These are phyloP conservation scores for Notiomystis cincta DNA, from an alignment of 2,113 vertebrate genomes.

Conservation along the genomic window DNA sequence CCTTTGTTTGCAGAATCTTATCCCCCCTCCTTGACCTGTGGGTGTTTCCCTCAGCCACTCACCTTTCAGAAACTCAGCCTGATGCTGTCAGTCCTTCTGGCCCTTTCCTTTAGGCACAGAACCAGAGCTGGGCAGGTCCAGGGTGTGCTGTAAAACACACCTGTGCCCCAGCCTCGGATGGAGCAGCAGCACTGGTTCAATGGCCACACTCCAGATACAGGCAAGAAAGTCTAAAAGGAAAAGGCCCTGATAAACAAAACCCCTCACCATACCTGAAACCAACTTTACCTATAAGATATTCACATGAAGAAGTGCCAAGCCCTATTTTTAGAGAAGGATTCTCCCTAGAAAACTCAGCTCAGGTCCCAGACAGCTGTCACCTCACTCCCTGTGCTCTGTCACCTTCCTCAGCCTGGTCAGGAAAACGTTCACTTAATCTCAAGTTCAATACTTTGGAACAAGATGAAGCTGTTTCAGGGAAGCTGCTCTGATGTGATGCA, in stretches of 20 bases:
- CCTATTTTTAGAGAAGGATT: background rate
- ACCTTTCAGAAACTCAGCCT: background rate
- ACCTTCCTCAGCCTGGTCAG: background rate
- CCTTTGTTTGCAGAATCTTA: background rate
- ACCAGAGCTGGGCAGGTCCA: background rate
- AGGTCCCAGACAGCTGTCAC: accelerated
- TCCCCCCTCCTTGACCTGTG: background rate
- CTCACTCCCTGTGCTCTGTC: accelerated
- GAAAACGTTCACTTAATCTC: background rate
- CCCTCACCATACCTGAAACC: background rate
- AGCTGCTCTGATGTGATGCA: accelerated
- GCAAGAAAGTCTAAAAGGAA: background rate
- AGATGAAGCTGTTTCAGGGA: background rate
- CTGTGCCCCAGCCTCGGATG: background rate
- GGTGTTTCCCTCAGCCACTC: background rate
- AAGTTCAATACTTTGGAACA: accelerated
- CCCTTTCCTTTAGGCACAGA: background rate
- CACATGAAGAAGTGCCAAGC: background rate
- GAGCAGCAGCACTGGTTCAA: background rate
- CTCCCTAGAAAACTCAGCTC: background rate
- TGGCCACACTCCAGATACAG: background rate
- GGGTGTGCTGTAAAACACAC: background rate
- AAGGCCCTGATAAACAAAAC: background rate
- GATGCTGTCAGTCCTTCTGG: background rate
- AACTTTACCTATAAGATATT: background rate